Evolutionary conservation across 30 jellyfish, hydroid and myxozoan species (phyloP), one percentile per base, ranked within the genome.

Genomic region (Clytia hemisphaerica): DNA sequence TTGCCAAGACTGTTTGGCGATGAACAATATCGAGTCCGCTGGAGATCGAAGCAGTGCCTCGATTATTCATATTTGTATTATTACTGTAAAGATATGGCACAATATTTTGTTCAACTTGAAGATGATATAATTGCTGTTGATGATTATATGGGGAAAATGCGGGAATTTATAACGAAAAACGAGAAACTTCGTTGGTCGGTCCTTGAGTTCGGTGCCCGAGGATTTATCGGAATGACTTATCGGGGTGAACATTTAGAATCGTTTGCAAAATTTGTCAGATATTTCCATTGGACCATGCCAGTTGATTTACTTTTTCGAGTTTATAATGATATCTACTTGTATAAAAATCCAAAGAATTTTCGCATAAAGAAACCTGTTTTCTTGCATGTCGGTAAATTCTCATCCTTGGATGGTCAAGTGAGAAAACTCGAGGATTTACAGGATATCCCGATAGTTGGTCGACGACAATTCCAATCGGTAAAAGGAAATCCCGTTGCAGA

Each of bases 221-320:
- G 98, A 4, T 89, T 89, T 57, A 89, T 89, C 19, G 98, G 98
- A 14, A 89, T 89, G 98, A 64, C 77, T 87, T 89, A 89, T 70
- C 71, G 77, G 5, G 76, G 81, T 7, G 79, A 76, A 35, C 71
- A 89, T 72, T 40, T 89, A 70, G 28, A 30, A 71, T 45, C 58
- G 33, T 67, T 89, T 6, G 94, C 98, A 5, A 71, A 62, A 37
- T 89, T 75, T 54, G 48, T 79, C 45, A 78, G 98, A 30, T 49
- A 69, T 55, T 51, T 66, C 37, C 82, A 49, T 86, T 89, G 94
- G 75, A 59, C 94, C 47, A 89, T 89, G 98, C 98, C 98, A 3
- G 93, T 89, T 33, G 98, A 89, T 64, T 89, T 95, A 95, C 50
- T 82, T 3, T 89, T 89, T 60, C 94, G 98, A 19, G 87, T 73